phyloP scores from a whole-genome alignment of 2,113 vertebrate species.

The Rutilus rutilus region DNA sequence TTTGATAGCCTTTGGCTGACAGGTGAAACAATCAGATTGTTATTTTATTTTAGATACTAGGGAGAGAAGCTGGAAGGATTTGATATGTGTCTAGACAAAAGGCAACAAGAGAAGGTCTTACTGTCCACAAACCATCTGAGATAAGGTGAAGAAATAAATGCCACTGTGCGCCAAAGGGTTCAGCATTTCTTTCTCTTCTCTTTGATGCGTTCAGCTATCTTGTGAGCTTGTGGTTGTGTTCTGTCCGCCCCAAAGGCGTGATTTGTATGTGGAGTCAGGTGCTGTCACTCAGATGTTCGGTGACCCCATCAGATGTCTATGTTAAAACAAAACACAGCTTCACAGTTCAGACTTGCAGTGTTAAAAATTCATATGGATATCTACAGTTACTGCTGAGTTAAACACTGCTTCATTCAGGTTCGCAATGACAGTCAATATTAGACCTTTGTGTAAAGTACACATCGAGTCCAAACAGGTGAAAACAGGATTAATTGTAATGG shows the following conservation, averaged over 20 bases:
- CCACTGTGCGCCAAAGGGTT: constrained; percentile 51
- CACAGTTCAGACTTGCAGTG: constrained; percentile 61
- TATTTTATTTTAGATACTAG: constrained; percentile 61
- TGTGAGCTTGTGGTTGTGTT: constrained; percentile 64
- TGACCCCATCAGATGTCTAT: constrained; percentile 68
- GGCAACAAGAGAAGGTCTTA: constrained; percentile 53
- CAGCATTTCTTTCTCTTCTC: constrained; percentile 48
- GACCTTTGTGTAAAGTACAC: constrained; percentile 24
- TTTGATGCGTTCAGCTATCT: constrained; percentile 61
- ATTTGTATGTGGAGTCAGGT: constrained; percentile 70
- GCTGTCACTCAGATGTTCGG: constrained; percentile 76
- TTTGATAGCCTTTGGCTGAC: constrained; percentile 59
- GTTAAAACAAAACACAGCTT: constrained; percentile 65
- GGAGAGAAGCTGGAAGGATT: constrained; percentile 59
- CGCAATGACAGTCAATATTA: not conserved
- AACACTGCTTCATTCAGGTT: constrained; percentile 11
- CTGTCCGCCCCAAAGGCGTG: constrained; percentile 61
- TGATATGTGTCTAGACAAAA: constrained; percentile 49
- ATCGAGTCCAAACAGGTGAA: constrained; percentile 23
- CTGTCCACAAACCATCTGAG: constrained; percentile 62
- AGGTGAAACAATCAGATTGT: constrained; percentile 65
- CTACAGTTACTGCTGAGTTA: not conserved
- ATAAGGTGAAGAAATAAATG: constrained; percentile 62
- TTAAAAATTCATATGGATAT: constrained; percentile 53
- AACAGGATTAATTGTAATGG: constrained; percentile 30